Percentiles rank a stretch among this genome's conserved stretches.
Evolutionary conservation across 2,113 vertebrate species (phyloP).

Genomic region (Hydropotes inermis): DNA sequence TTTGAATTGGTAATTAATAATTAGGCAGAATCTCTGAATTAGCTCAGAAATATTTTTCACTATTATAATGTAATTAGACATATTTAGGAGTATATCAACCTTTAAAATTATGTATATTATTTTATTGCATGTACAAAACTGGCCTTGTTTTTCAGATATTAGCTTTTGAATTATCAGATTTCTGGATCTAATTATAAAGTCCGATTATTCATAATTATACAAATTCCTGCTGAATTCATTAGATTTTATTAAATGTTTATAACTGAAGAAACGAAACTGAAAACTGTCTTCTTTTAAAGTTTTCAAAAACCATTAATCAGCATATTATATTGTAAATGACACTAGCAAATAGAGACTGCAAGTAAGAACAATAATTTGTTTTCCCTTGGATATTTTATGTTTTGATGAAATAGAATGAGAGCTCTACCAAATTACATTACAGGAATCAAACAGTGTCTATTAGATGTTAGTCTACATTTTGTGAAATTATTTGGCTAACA

Average conservation of each 20-base stretch:
- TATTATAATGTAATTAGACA: neutral
- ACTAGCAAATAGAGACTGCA: neutral
- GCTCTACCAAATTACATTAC: neutral
- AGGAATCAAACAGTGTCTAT: neutral
- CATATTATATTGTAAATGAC: neutral
- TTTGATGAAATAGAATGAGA: neutral
- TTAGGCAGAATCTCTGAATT: neutral
- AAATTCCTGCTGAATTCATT: neutral
- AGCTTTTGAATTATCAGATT: neutral
- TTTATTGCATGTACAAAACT: neutral
- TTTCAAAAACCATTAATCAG: neutral
- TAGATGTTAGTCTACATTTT: neutral
- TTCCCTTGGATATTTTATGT: neutral
- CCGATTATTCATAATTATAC: neutral
- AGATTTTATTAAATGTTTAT: neutral
- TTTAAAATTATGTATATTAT: neutral
- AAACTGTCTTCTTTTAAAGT: neutral
- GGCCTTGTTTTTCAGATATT: neutral
- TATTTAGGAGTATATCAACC: neutral
- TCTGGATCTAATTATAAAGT: neutral
- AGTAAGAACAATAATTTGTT: neutral
- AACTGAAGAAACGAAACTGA: neutral
- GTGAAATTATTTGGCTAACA: neutral
- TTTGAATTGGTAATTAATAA: neutral
- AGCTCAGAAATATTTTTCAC: neutral